Base-by-base conservation (phyloP, 2,888 invertebrate species). In the Alloplasta piceator region DNA sequence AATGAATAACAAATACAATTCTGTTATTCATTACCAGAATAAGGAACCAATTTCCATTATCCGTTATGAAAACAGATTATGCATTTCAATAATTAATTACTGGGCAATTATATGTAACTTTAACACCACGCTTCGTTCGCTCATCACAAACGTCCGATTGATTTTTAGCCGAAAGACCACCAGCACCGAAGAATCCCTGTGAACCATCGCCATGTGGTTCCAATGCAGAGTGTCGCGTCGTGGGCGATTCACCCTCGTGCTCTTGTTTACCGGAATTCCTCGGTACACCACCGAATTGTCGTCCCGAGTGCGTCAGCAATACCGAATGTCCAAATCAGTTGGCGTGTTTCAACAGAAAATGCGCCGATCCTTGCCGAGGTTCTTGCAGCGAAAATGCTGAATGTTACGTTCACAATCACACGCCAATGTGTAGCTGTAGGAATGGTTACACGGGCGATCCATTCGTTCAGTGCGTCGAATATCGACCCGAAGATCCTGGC, bases 341-440 rank as follows among this genome's bases (percentile, higher is more conserved):
- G 74, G 92, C 93, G 4, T 92, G 93, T 74, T 90, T 92, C 39
- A 92, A 92, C 72, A 90, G 90, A 58, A 93, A 92, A 82, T 94
- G 93, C 83, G 85, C 86, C 60, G 92, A 93, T 84, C 93, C 93
- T n/a, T 93, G 93, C 78, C 90, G 90, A 0, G 92, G 92, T 46
- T 89, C 92, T 0, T 93, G 93, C 83, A 93, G 93, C 38, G 81
- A 88, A 10, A 92, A 93, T 75, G 93, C 93, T 0, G 94, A 96
- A 87, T 97, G 97, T 89, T 94, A 95, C 73, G 96, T 96, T 1
- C 93, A 96, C 46, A 96, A 96, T 88, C 96, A 96, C 90, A 94
- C 96, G 48, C 95, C 96, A 12, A 94, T 95, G 86, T 96, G 97
- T 89, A 93, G 94, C 39, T 97, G 97, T 89, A 86, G 93, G 12